Evolutionary conservation across 2,888 invertebrate genomes (phyloP).

Genomic region (Hesperia comma): DNA sequence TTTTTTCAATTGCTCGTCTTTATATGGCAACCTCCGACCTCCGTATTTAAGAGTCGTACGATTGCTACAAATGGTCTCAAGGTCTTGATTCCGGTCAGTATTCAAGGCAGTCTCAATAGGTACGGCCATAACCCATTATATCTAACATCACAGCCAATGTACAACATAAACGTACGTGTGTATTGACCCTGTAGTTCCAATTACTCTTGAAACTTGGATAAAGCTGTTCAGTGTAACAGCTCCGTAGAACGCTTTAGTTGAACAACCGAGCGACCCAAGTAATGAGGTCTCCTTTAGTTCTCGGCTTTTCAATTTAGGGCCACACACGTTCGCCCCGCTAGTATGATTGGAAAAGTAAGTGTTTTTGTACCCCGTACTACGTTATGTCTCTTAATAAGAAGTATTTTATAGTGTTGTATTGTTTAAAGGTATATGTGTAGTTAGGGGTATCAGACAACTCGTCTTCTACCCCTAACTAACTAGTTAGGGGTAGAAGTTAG

Average conservation of each 20-base stretch:
- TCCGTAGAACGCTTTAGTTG: constrained; percentile 4
- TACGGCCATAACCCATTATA: too few species aligned
- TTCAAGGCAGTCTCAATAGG: too few species aligned
- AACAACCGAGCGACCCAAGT: constrained; percentile 1
- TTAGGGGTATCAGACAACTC: too few species aligned
- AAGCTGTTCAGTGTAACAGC: constrained; percentile 6
- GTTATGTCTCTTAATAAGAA: background rate
- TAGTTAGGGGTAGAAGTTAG: too few species aligned
- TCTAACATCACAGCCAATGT: background rate
- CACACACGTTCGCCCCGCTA: background rate
- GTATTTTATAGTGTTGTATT: background rate
- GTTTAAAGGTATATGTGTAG: too few species aligned
- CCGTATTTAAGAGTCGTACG: too few species aligned
- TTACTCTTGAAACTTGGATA: constrained; percentile 5
- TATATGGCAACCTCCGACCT: too few species aligned
- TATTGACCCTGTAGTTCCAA: constrained; percentile 2
- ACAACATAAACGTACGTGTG: background rate
- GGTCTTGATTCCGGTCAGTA: too few species aligned
- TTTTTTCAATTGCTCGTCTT: too few species aligned
- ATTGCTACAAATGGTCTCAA: too few species aligned
- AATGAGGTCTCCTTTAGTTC: constrained; percentile 1
- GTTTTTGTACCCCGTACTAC: background rate
- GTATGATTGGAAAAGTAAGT: constrained; percentile 4
- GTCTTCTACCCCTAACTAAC: too few species aligned
- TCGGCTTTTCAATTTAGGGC: background rate